Base-by-base conservation (phyloP, 2,113 vertebrate species). In the Dermatemys mawii region DNA sequence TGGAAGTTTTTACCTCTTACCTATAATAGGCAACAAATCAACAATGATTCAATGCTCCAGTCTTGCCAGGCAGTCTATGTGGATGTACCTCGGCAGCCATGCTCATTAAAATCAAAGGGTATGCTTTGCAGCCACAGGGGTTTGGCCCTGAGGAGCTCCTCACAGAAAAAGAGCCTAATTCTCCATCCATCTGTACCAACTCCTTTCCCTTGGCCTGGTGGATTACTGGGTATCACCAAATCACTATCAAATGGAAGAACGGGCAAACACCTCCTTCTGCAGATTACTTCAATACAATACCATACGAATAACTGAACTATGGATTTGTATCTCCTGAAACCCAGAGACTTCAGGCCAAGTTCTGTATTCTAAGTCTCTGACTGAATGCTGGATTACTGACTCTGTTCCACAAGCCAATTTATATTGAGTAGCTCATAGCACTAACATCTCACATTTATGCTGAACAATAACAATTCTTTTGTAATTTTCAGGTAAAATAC, bases 401-500 rank as follows among this genome's bases (percentile, higher is more conserved):
- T 7, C 57, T 26, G 10, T 41, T 73, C 67, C 38, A 73, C 10
- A 73, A 73, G 22, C 11, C 22, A 73, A 41, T 41, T 73, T 73
- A 73, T 73, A 73, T 12, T 0, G 0, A 91, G 83, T 76, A 22
- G 85, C 17, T 19, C 67, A 82, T 27, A 91, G 29, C 2, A 95
- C 75, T 76, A 89, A 48, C 41, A 21, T 80, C 54, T 26, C 55
- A 70, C 29, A 95, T 46, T 51, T 75, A 29, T 84, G 87, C 50
- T 83, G 27, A 83, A 79, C 80, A 92, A 80, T 73, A 93, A 21
- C 13, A 79, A 92, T 51, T 63, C 54, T 89, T 80, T 93, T 17
- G 78, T 26, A 73, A 70, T 79, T 41, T 81, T 95, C 57, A 90
- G 63, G 3, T 86, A 93, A 96, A 93, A 76, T 54, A 92, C 13